phyloP scores from a whole-genome alignment of 23 tunicate species.

The Trididemnum clinides region DNA sequence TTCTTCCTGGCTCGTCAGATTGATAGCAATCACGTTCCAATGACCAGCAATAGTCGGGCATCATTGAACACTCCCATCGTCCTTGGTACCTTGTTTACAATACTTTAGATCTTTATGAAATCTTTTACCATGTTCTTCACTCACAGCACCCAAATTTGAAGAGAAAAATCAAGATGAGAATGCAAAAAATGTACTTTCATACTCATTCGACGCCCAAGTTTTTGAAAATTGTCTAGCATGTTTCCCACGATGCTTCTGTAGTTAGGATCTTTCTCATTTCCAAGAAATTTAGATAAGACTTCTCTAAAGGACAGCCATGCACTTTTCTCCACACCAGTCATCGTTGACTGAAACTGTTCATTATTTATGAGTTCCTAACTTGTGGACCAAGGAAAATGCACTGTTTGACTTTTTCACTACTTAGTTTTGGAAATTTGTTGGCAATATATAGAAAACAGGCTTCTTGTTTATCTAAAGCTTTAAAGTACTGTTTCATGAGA shows the following conservation, averaged over 20 bases:
- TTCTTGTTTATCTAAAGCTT: too few species aligned
- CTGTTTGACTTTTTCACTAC: too few species aligned
- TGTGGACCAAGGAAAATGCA: constrained; percentile 8
- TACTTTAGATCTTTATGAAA: not conserved
- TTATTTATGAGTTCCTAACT: constrained; percentile 21
- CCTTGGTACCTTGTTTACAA: constrained; percentile 18
- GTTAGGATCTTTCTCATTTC: not conserved
- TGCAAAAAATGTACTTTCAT: constrained; percentile 21
- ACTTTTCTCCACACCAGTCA: constrained; percentile 16
- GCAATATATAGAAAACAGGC: too few species aligned
- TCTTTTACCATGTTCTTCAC: constrained; percentile 4
- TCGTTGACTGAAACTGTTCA: constrained; percentile 4
- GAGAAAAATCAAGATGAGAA: constrained; percentile 28
- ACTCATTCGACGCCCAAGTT: constrained; percentile 3
- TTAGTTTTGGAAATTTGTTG: too few species aligned
- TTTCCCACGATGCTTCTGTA: constrained; percentile 17
- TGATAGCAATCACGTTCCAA: constrained; percentile 17
- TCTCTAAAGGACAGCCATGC: constrained; percentile 22
- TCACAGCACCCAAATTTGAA: constrained; percentile 8
- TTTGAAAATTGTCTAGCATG: constrained; percentile 19
- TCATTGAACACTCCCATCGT: constrained; percentile 15
- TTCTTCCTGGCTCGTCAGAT: not conserved
- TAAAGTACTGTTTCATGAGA: too few species aligned
- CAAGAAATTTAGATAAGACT: constrained; percentile 1
- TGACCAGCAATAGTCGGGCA: constrained; percentile 12